Evolutionary conservation across 2,888 invertebrate genomes (phyloP).

Genomic region (Agrenia bidenticulata): DNA sequence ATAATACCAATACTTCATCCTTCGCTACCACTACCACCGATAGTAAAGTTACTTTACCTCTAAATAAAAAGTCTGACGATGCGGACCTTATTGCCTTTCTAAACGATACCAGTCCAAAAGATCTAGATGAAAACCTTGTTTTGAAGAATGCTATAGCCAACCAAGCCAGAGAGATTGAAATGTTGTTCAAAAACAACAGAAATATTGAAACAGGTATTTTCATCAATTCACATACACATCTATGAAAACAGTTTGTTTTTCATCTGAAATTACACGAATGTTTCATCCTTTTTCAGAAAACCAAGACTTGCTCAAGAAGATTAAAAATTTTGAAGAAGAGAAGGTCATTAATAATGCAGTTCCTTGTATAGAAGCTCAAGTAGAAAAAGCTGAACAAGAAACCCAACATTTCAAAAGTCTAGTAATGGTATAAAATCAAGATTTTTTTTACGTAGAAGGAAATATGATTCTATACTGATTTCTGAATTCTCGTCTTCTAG

Average conservation of each 20-base stretch:
- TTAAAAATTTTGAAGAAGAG: conserved; percentile 23
- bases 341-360: conserved; percentile 22
- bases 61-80: conserved; percentile 44
- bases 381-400: conserved; percentile 22
- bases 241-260: no score
- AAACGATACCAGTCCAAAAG: conserved; percentile 36
- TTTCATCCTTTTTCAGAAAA: no score
- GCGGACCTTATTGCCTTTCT: conserved; percentile 46
- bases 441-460: no score
- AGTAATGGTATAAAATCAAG: no score
- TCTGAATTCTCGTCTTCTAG: conserved; percentile 17
- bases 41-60: conserved; percentile 3
- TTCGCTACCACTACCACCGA: conserved; percentile 1
- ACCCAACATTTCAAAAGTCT: no score
- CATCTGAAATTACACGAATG: no score
- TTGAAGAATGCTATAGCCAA: conserved; percentile 47
- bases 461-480: no score
- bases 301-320: conserved; percentile 10
- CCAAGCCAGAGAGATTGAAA: conserved; percentile 47
- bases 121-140: conserved; percentile 46
- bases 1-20: neutral
- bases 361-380: conserved; percentile 18
- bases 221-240: no score
- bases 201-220: conserved; percentile 47
- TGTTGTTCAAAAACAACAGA: conserved; percentile 47